A percentile compares a stretch with the other conserved stretches of the same genome.
Conservation (phyloP, 1,140 invertebrate species). For the Procambarus clarkii region DNA sequence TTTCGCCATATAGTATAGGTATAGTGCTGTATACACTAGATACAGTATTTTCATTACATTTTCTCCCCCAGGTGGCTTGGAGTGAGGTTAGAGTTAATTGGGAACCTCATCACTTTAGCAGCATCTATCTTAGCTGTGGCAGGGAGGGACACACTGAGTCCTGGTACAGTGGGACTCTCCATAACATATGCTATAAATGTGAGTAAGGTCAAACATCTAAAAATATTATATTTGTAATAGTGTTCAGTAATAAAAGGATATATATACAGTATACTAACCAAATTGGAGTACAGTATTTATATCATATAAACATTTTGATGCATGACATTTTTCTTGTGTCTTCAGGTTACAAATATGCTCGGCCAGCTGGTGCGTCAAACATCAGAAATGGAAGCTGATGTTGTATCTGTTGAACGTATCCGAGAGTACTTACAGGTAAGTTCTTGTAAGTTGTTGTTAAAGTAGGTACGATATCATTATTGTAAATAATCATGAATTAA, state of each 20-base stretch:
- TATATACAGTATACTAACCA: too few relatives aligned
- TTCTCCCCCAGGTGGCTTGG: constrained; percentile 76
- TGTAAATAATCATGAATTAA: too few relatives aligned
- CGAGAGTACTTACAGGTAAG: constrained; percentile 35
- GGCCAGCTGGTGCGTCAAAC: constrained; percentile 32
- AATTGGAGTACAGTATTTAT: too few relatives aligned
- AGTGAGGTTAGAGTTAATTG: constrained; percentile 78
- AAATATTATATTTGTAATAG: too few relatives aligned
- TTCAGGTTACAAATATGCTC: constrained; percentile 34
- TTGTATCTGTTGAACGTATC: constrained; percentile 59
- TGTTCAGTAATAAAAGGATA: too few relatives aligned
- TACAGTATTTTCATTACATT: too few relatives aligned
- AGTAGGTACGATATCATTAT: too few relatives aligned
- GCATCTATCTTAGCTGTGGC: constrained; percentile 78
- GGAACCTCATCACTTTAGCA: constrained; percentile 78
- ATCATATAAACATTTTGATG: too few relatives aligned
- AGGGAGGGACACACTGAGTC: constrained; percentile 74
- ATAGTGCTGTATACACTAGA: too few relatives aligned
- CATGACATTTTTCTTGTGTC: too few relatives aligned
- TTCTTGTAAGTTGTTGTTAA: background rate
- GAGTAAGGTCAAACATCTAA: background rate
- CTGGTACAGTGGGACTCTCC: constrained; percentile 78
- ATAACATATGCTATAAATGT: constrained; percentile 78
- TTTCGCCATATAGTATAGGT: too few relatives aligned
- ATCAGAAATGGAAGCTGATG: constrained; percentile 39